Evolutionary conservation across 2,888 invertebrate species (phyloP).

Genomic region (Orthosia incerta): DNA sequence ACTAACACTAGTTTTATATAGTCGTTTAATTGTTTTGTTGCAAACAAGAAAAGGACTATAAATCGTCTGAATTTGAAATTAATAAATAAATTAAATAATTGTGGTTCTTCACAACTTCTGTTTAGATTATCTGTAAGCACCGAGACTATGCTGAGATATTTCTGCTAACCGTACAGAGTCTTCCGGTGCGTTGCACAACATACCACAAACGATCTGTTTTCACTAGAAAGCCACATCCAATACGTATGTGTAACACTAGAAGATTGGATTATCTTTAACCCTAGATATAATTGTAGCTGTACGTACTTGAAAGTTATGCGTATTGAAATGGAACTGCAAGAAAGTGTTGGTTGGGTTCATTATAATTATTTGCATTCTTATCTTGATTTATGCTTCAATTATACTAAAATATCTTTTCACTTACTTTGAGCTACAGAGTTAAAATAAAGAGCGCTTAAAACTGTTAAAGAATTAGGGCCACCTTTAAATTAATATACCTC

Average conservation of each 20-base stretch:
- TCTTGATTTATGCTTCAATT: neutral
- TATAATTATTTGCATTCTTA: neutral
- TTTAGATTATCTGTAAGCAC: constrained; percentile 18
- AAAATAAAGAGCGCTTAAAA: neutral
- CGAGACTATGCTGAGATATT: constrained; percentile 13
- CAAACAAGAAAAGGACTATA: no score
- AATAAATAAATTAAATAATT: neutral
- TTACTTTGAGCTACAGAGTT: neutral
- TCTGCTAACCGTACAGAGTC: constrained; percentile 65
- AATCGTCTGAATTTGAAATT: no score
- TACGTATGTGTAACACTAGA: constrained; percentile 85
- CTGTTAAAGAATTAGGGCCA: neutral
- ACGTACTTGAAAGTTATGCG: constrained; percentile 59
- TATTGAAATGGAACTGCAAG: constrained; percentile 50
- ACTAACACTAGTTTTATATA: no score
- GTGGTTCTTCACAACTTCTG: neutral
- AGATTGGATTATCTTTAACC: constrained; percentile 77
- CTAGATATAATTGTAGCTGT: constrained; percentile 58
- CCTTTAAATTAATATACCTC: neutral
- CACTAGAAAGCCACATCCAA: constrained; percentile 87
- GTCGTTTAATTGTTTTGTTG: no score
- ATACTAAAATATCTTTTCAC: neutral
- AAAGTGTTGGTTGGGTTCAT: constrained; percentile 16
- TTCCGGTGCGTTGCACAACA: constrained; percentile 86
- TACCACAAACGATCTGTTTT: constrained; percentile 84